Percentiles rank a stretch among this genome's conserved stretches.
These are phyloP conservation scores for Pristis pectinata DNA, from an alignment of 2,797 vertebrate species.

Conservation along the genomic window DNA sequence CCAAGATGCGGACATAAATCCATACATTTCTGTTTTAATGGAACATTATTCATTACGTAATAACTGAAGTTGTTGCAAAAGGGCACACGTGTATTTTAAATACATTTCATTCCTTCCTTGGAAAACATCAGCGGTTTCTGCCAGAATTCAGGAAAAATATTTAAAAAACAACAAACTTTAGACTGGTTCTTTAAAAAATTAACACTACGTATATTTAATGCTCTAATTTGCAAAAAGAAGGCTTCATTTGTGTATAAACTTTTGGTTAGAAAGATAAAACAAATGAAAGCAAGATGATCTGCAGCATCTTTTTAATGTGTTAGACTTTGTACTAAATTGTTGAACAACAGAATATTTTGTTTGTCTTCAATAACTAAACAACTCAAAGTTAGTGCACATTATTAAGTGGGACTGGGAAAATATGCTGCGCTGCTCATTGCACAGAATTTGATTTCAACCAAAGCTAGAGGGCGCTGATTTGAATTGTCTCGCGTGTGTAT, in stretches of 20 bases:
- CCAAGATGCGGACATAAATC: neutral
- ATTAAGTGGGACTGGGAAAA: neutral
- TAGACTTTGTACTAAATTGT: neutral
- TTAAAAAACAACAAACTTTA: neutral
- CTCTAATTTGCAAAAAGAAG: neutral
- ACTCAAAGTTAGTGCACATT: neutral
- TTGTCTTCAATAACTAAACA: neutral
- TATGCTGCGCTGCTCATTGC: too few relatives aligned
- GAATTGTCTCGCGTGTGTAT: neutral
- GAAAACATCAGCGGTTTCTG: neutral
- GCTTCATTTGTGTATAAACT: neutral
- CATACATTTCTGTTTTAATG: neutral
- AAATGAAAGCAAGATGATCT: neutral
- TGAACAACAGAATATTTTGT: neutral
- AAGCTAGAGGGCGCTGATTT: slow-evolving; percentile 21
- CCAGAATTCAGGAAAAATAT: neutral
- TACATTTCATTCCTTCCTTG: neutral
- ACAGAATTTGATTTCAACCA: neutral
- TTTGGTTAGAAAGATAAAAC: neutral
- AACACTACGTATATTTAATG: neutral
- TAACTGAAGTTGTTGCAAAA: neutral
- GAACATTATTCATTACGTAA: neutral
- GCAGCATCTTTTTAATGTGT: neutral
- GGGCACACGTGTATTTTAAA: neutral
- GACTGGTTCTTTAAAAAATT: neutral